Conservation (phyloP, 2,888 invertebrate genomes). For the Euspilapteryx auroguttella region DNA sequence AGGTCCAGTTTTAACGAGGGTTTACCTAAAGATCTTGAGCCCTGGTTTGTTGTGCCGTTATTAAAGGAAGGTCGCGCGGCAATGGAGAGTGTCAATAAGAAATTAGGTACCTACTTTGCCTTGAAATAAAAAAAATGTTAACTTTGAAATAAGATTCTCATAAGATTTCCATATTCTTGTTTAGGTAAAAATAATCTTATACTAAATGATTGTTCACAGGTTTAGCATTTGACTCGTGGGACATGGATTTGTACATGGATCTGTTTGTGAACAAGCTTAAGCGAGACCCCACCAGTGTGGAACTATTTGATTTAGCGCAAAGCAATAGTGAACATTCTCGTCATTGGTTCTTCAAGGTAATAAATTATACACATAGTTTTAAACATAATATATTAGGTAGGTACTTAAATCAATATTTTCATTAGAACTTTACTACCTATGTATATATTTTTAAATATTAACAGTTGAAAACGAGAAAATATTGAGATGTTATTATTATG, state of each 20-base stretch:
- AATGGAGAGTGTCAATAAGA: conserved; percentile 76
- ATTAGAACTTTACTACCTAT: too few relatives aligned
- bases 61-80: conserved; percentile 75
- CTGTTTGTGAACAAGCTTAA: conserved; percentile 81
- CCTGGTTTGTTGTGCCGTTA: conserved; percentile 86
- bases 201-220: conserved; percentile 48
- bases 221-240: conserved; percentile 91
- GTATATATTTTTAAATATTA: too few relatives aligned
- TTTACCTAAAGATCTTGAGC: conserved; percentile 63
- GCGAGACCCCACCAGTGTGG: conserved; percentile 95
- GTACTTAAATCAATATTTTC: too few relatives aligned
- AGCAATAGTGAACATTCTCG: conserved; percentile 98
- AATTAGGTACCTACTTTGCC: conserved; percentile 60
- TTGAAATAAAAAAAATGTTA: too few relatives aligned
- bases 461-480: too few relatives aligned
- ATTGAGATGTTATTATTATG: too few relatives aligned
- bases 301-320: conserved; percentile 97
- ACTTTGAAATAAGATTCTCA: too few relatives aligned
- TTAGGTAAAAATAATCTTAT: too few relatives aligned
- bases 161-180: too few relatives aligned
- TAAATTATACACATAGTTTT: too few relatives aligned
- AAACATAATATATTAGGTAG: too few relatives aligned
- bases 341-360: conserved; percentile 95
- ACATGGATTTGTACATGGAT: conserved; percentile 86
- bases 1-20: conserved; percentile 69